A percentile compares a stretch with the other conserved stretches of the same genome.
Evolutionary conservation across 2,113 vertebrate species (phyloP).

Genomic region (Picathartes gymnocephalus): DNA sequence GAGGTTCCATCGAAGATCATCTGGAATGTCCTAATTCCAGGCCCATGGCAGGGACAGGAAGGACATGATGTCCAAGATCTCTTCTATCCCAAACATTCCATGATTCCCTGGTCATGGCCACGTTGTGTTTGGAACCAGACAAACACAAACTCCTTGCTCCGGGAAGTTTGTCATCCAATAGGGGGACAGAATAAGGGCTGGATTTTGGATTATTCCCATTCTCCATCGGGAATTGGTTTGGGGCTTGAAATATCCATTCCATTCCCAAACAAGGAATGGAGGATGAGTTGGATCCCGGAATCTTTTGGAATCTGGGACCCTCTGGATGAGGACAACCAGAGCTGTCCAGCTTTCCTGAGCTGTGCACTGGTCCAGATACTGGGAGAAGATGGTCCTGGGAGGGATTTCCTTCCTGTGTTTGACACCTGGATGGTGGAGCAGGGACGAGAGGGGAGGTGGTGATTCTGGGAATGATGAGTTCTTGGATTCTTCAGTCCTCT

Average conservation of each 20-base stretch:
- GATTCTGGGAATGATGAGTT: too few species aligned
- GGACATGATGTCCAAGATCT: rapidly evolving
- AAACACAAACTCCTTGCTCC: neutral
- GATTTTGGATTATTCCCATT: neutral
- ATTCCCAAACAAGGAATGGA: neutral
- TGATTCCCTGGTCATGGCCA: neutral
- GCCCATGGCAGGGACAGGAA: neutral
- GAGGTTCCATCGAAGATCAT: neutral
- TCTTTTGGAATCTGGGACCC: neutral
- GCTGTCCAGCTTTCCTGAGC: neutral
- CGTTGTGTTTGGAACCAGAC: rapidly evolving
- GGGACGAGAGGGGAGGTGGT: neutral
- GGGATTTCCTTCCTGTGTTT: neutral
- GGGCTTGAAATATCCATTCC: neutral
- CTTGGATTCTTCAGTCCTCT: too few species aligned
- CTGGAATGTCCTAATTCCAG: neutral
- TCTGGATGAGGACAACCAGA: neutral
- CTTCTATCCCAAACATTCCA: neutral
- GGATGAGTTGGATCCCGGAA: rapidly evolving
- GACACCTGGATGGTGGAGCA: neutral
- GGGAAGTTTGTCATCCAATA: rapidly evolving
- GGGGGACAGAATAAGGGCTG: neutral
- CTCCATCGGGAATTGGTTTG: neutral
- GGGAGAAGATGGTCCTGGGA: neutral
- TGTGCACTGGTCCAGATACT: rapidly evolving